Evolutionary conservation across 2,888 invertebrate species (phyloP), one percentile per base, ranked within the genome.

Genomic region (Scrobipalpa costella): DNA sequence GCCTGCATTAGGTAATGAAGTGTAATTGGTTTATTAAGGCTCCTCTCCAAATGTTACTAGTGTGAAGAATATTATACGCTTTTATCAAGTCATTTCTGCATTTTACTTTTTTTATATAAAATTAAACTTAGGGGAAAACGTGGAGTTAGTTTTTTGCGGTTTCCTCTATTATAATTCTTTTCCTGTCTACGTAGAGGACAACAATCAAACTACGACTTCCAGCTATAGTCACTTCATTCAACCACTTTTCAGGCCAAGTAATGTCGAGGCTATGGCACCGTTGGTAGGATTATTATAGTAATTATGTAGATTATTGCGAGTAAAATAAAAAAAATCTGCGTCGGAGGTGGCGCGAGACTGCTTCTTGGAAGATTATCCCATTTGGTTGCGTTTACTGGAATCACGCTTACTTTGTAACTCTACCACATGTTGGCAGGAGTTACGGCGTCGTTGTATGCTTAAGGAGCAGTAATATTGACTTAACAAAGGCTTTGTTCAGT

Each of bases 21-120:
- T 78, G 77, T 84, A 90, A 90, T 90, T 84, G 85, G 85, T 89
- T 88, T 88, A 88, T 89, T 87, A 85, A 81, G 80, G 79, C 75
- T 78, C 72, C 76, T 76, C 73, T 75, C 68, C 71, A 71, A 79
- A 76, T 70, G 75, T 80, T 78, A 72, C 76, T 73, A 76, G 89
- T 84, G 89, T 88, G 83, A 87, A 87, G 82, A 78, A 77, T 81
- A 82, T 84, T 84, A 81, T 72, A 79, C 76, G 77, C 73, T 72
- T 73, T 75, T 70, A 74, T 75, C 73, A 70, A 76, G 71, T 77
- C 75, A 77, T 73, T 80, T 83, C 80, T 80, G 75, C 40, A 17
- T 63, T 55, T 27, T 60, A 65, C 55, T 62, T 40, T 34, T n/a
- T 58, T 40, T 40, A 19, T 7, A 17, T 11, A 36, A 11, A 52